Conservation (phyloP, 2,888 invertebrate genomes). For the Conomelus anceps region DNA sequence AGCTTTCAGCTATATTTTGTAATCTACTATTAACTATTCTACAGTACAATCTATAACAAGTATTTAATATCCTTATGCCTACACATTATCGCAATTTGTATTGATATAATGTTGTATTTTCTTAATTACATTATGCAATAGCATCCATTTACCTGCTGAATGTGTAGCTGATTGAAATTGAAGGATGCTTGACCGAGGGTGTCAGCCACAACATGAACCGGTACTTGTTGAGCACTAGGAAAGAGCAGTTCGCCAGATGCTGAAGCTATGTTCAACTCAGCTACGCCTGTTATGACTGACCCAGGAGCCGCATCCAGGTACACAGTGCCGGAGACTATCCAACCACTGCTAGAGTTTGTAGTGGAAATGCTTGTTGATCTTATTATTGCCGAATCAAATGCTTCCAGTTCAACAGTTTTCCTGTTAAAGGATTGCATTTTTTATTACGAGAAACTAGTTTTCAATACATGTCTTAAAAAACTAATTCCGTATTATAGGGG, state of each 20-base stretch:
- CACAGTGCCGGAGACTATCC: conserved; percentile 21
- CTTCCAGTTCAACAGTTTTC: conserved; percentile 61
- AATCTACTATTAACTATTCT: no score
- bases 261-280: background rate
- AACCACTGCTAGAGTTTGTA: conserved; percentile 5
- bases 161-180: background rate
- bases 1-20: no score
- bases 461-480: no score
- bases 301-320: conserved; percentile 9
- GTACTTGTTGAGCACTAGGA: background rate
- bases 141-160: background rate
- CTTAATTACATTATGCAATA: no score
- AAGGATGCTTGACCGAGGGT: background rate
- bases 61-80: no score
- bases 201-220: background rate
- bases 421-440: conserved; percentile 41
- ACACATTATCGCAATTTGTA: no score
- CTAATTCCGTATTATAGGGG: no score
- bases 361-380: conserved; percentile 43
- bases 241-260: background rate
- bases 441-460: no score
- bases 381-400: conserved; percentile 56
- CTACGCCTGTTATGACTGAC: background rate
- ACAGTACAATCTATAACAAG: no score
- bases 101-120: no score